These are phyloP conservation scores for Tauraco erythrolophus DNA, from an alignment of 2,113 vertebrate species.

Conservation along the genomic window DNA sequence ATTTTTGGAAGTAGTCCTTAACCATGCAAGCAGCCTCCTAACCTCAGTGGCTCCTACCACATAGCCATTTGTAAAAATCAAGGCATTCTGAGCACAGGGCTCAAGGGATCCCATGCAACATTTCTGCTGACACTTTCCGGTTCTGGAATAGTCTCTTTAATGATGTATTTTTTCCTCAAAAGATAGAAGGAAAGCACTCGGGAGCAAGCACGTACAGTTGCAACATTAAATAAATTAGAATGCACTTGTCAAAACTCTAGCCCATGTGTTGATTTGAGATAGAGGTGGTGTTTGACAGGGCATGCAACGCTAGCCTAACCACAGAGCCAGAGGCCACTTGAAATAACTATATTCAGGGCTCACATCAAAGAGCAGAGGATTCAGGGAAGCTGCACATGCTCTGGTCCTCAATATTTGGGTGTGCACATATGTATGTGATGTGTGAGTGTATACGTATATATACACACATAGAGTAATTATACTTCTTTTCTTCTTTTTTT, in stretches of 20 bases:
- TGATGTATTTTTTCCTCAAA: not conserved
- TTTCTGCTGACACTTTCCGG: not conserved
- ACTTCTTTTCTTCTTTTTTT: not conserved
- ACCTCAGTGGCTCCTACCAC: not conserved
- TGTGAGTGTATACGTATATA: not conserved
- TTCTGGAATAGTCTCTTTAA: not conserved
- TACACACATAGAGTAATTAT: accelerated
- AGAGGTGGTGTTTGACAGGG: not conserved
- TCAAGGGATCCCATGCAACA: not conserved
- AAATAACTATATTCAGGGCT: not conserved
- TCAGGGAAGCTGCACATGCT: not conserved
- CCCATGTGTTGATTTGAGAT: not conserved
- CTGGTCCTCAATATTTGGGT: not conserved
- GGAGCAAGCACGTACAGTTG: not conserved
- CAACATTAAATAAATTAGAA: not conserved
- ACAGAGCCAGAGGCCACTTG: not conserved
- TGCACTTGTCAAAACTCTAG: not conserved
- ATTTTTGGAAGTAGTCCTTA: not conserved
- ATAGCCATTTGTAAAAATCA: not conserved
- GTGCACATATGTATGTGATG: not conserved
- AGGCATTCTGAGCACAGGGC: not conserved
- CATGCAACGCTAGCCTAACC: not conserved
- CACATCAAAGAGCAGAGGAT: not conserved
- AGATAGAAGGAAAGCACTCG: not conserved
- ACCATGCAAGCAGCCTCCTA: not conserved